Evolutionary conservation across 2,113 vertebrate species (phyloP), one percentile per base, ranked within the genome.

Genomic region (Myodes glareolus): DNA sequence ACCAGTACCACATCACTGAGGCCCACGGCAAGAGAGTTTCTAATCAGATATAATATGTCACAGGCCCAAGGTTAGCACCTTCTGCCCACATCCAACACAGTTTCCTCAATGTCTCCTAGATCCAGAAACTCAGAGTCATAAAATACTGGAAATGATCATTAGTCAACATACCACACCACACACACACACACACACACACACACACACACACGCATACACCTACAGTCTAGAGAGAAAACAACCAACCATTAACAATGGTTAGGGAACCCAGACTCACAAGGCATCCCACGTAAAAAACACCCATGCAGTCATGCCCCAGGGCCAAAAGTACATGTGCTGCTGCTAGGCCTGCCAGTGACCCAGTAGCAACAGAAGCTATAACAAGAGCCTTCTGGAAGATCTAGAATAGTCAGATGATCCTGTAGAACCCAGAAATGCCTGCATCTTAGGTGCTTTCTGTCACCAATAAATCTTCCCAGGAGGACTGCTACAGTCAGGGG

Each of bases 1-100:
- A 10, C 42, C 29, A 87, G 21, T 7, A 4, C 5, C 39, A 63
- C 33, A 61, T 16, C 29, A 39, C 82, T 39, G 27, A 84, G 67
- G 84, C 70, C 92, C 94, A 76, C 52, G 23, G 39, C 75, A 76
- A 84, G 81, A 89, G 42, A 45, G 52, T 68, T 85, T 92, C 93
- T 91, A 84, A 67, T 21, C 47, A 85, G 67, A 84, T 21, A 55
- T 45, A 78, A 67, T 33, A 61, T 72, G 42, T 67, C 88, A n/a
- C 7, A 42, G 90, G 88, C 47, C 81, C 61, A 70, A 58, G 14
- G 12, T 14, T 65, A 52, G 73, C 70, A 85, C 21, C 73, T 88
- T 85, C 91, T 78, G 52, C 55, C 65, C 68, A 81, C 50, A 61
- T 52, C 78, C 96, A 80, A 73, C 52, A 88, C 0, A 45, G 31